Evolutionary conservation across 1,140 invertebrate species (phyloP).

Genomic region (Aricia agestis): DNA sequence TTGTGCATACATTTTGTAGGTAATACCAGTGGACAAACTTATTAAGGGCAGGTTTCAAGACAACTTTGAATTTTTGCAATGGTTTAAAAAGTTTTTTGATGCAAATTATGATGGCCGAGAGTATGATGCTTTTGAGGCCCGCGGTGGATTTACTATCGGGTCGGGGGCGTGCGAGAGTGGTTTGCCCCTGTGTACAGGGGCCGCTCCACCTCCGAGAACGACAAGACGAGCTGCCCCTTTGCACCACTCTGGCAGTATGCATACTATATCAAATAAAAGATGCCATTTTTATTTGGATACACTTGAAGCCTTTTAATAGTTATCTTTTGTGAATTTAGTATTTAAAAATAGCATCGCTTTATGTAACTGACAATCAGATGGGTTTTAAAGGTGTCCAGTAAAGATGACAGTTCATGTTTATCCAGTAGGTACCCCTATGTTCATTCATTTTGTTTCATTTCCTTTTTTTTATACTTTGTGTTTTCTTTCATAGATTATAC

Average conservation of each 20-base stretch:
- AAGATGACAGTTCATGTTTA: neutral
- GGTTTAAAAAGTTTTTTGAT: conserved; percentile 99
- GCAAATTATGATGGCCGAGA: conserved; percentile 98
- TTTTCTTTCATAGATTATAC: conserved; percentile 86
- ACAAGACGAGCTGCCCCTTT: conserved; percentile 42
- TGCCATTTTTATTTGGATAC: conserved; percentile 1
- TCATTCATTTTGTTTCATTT: conserved; percentile 41
- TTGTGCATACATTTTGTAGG: conserved; percentile 77
- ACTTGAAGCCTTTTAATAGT: conserved; percentile 27
- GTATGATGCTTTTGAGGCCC: conserved; percentile 93
- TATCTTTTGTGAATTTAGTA: conserved; percentile 45
- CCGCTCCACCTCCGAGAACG: conserved; percentile 35
- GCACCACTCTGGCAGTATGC: conserved; percentile 67
- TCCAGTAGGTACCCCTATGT: neutral
- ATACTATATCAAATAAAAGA: conserved; percentile 28
- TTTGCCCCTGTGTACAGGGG: conserved; percentile 55
- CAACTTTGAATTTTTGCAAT: conserved; percentile 99
- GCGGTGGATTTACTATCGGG: conserved; percentile 75
- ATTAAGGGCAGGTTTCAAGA: conserved; percentile 99
- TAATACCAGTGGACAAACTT: conserved; percentile 97
- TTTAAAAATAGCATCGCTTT: conserved; percentile 18
- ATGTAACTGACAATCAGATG: too few relatives aligned
- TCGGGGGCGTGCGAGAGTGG: conserved; percentile 64
- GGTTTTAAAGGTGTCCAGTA: neutral
- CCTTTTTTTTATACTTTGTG: conserved; percentile 55